phyloP scores from a whole-genome alignment of 2,888 invertebrate genomes.

The Sacculina carcini region DNA sequence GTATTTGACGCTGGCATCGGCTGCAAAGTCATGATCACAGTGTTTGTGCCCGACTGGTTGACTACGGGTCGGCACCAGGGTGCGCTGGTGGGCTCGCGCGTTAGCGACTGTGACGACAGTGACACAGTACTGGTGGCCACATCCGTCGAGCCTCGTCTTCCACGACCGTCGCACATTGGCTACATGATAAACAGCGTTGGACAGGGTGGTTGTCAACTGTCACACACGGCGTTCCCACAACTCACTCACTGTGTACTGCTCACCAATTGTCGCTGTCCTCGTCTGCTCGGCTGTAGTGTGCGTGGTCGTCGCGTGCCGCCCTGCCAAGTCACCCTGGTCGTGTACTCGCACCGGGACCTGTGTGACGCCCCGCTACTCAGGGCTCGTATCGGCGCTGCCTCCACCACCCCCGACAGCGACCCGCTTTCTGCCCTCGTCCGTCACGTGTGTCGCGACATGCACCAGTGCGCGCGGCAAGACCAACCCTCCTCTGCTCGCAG shows the following conservation, averaged over 20 bases:
- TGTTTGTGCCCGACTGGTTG: background rate
- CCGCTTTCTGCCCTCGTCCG: background rate
- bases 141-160: background rate
- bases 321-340: background rate
- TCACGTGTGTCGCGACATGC: background rate
- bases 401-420: background rate
- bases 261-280: background rate
- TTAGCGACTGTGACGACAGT: background rate
- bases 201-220: background rate
- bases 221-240: background rate
- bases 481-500: too few species aligned
- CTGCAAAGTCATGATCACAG: background rate
- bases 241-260: background rate
- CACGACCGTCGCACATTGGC: background rate
- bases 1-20: too few species aligned
- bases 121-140: background rate
- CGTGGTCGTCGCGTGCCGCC: background rate
- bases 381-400: background rate
- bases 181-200: background rate
- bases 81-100: background rate
- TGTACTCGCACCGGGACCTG: background rate
- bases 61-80: background rate
- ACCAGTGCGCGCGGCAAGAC: background rate
- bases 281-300: background rate
- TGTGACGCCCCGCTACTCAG: background rate